Evolutionary conservation across 23 tunicate species (phyloP).

Genomic region (Styela clava): DNA sequence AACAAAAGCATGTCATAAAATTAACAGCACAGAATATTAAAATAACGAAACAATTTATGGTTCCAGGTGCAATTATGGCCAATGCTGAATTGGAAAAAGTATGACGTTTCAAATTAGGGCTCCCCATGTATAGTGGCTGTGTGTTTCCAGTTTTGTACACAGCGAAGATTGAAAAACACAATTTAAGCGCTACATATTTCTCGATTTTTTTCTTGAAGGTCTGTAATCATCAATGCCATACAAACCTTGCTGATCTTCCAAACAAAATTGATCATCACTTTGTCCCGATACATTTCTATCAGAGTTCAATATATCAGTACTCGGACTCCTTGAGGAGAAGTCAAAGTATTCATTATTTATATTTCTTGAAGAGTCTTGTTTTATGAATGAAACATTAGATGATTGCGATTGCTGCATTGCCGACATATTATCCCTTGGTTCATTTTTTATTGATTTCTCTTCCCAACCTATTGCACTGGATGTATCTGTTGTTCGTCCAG

Average conservation of each 20-base stretch:
- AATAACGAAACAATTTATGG: too few species aligned
- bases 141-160: too few species aligned
- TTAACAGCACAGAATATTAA: too few species aligned
- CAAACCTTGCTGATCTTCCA: slow-evolving; percentile 4
- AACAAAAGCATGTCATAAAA: too few species aligned
- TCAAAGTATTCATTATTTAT: neutral
- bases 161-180: too few species aligned
- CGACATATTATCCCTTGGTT: too few species aligned
- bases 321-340: neutral
- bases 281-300: neutral
- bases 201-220: neutral
- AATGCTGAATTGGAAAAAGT: too few species aligned
- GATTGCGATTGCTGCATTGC: neutral
- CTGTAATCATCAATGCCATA: slow-evolving; percentile 5
- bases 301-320: neutral
- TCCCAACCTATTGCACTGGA: neutral
- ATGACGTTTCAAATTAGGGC: too few species aligned
- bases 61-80: too few species aligned
- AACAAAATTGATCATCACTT: neutral
- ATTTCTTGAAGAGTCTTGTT: too few species aligned
- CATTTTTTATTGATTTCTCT: neutral
- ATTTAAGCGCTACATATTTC: neutral
- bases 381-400: too few species aligned
- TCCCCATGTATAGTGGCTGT: too few species aligned
- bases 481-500: neutral